Conservation (phyloP, 2,888 invertebrate species). For the Tortricodes alternella region DNA sequence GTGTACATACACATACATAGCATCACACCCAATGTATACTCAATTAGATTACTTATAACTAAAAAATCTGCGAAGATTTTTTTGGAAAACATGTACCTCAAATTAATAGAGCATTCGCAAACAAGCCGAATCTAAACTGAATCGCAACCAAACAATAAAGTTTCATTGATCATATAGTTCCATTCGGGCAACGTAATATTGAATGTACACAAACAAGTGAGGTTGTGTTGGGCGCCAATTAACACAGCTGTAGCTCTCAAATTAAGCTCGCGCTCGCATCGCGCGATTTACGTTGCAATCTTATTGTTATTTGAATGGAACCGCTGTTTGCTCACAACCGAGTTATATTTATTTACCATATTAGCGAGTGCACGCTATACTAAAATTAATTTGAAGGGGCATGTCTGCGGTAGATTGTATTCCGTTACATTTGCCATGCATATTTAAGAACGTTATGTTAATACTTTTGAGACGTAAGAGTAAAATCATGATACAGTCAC, state of each 20-base stretch:
- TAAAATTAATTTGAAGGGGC: constrained; percentile 9
- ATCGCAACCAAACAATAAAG: constrained; percentile 19
- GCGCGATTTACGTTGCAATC: constrained; percentile 16
- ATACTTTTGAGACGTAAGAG: neutral
- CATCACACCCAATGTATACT: too few relatives aligned
- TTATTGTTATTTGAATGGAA: constrained; percentile 17
- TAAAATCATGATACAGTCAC: too few relatives aligned
- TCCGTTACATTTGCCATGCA: neutral
- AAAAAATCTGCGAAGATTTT: constrained; percentile 36
- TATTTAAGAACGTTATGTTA: neutral
- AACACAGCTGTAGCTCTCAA: constrained; percentile 32
- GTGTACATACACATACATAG: too few relatives aligned
- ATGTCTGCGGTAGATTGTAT: neutral
- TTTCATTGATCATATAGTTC: constrained; percentile 18
- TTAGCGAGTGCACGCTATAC: neutral
- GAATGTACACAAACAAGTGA: constrained; percentile 15
- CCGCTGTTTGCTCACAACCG: constrained; percentile 10
- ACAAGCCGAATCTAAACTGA: neutral
- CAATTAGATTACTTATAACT: too few relatives aligned
- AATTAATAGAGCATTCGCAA: constrained; percentile 7
- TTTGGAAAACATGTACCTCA: constrained; percentile 23
- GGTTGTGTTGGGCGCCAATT: constrained; percentile 30
- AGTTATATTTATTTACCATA: constrained; percentile 13
- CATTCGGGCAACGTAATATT: constrained; percentile 10
- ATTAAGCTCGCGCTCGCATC: constrained; percentile 29